A percentile compares a stretch with the other conserved stretches of the same genome.
Evolutionary conservation across 2,797 vertebrate species (phyloP).

Genomic region (Mallotus villosus): DNA sequence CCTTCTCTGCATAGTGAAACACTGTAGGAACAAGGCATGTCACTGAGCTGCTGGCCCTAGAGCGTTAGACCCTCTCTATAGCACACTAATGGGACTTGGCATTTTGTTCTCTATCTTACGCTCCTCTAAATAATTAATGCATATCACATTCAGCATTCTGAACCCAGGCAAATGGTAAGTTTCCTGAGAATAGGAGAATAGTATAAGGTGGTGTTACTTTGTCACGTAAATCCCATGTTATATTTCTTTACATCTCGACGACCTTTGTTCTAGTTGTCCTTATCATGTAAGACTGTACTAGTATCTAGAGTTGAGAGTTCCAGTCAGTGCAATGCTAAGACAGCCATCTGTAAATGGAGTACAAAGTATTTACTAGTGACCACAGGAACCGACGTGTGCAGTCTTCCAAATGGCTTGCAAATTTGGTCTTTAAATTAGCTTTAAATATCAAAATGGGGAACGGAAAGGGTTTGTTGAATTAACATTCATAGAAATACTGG

Average conservation of each 20-base stretch:
- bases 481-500: conserved; percentile 47
- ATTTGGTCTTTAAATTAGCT: conserved; percentile 19
- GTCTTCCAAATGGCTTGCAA: conserved; percentile 1
- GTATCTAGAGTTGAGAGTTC: conserved; percentile 39
- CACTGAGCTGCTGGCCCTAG: conserved; percentile 40
- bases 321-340: conserved; percentile 49
- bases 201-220: conserved; percentile 45
- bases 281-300: conserved; percentile 31
- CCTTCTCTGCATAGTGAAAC: conserved; percentile 48
- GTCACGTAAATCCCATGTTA: conserved; percentile 56
- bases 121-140: conserved; percentile 76
- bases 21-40: conserved; percentile 42
- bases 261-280: conserved; percentile 56
- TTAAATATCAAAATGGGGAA: conserved; percentile 40
- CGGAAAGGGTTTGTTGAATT: conserved; percentile 48
- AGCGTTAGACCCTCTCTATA: conserved; percentile 50
- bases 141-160: conserved; percentile 57
- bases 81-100: conserved; percentile 58
- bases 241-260: conserved; percentile 51
- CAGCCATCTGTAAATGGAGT: conserved; percentile 21
- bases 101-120: conserved; percentile 63
- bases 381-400: conserved; percentile 46
- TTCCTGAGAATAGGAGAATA: conserved; percentile 47
- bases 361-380: conserved; percentile 64
- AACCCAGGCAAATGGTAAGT: conserved; percentile 49